Evolutionary conservation across 2,888 invertebrate species (phyloP), one percentile per base, ranked within the genome.

Genomic region (Prosopocoilus inquinatus): DNA sequence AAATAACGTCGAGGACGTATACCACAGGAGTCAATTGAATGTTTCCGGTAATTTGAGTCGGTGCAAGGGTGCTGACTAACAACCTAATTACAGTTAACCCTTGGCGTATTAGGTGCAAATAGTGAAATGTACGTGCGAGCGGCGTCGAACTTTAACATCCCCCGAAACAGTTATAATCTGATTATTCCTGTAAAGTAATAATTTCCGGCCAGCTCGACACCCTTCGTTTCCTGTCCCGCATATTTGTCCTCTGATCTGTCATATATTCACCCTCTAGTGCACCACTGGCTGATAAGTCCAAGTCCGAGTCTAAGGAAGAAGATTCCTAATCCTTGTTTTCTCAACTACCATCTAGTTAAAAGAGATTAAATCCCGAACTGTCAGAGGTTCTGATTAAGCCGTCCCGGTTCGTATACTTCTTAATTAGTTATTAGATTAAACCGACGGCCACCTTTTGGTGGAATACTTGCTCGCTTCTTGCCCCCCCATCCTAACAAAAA

Each of bases 171-270:
- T 69, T 69, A 70, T 74, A 73, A 75, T 70, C 71, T 70, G 70
- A 74, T 74, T 75, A 73, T 71, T 70, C 70, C 68, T 62, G 62
- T 68, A 69, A 70, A 73, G 70, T 71, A 73, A 74, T 73, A 70
- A 72, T 71, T 72, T 73, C 72, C 72, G 69, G 64, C 66, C 67
- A 71, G 67, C 68, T 71, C 70, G 65, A 67, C 70, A 68, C 69
- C 70, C 68, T 62, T 54, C 63, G 58, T 60, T 58, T 61, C 57
- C 59, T 50, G 59, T 57, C 59, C 57, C 55, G 60, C 53, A 59
- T 61, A 62, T 62, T 63, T 58, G 55, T 58, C 49, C 61, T 52
- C 53, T 58, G 62, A 57, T 56, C 50, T 55, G 53, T 53, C 50
- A 56, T 56, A 56, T 52, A 48, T 58, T 50, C 34, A 44, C 45